These are phyloP conservation scores for Tribolium castaneum DNA, from an alignment of 1,140 invertebrate species.

Conservation along the genomic window DNA sequence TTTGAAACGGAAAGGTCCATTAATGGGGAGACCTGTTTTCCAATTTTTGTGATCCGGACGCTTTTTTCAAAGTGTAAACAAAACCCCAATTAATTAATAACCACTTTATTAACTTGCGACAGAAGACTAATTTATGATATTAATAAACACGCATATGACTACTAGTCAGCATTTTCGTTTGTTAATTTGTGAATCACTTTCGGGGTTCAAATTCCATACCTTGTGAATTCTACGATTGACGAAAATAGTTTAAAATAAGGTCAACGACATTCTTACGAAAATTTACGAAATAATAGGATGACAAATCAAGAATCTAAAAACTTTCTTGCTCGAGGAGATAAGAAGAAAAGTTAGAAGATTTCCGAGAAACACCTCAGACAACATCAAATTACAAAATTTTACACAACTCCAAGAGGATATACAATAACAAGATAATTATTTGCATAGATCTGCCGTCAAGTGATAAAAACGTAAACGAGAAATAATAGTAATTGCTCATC, in stretches of 20 bases:
- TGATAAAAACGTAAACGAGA: neutral
- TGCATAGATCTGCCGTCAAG: neutral
- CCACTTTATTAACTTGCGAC: neutral
- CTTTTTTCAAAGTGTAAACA: neutral
- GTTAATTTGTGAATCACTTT: neutral
- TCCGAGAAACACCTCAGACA: neutral
- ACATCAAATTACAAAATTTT: conserved; percentile 10
- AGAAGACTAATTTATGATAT: neutral
- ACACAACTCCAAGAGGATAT: neutral
- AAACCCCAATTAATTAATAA: neutral
- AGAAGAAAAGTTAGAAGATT: neutral
- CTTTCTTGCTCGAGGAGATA: neutral
- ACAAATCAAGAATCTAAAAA: neutral
- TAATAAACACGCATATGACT: too few species aligned
- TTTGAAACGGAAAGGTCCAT: neutral
- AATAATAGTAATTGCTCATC: conserved; percentile 1
- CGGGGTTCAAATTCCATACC: neutral
- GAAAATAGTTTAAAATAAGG: neutral
- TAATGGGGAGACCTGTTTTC: neutral
- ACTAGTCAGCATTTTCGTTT: neutral
- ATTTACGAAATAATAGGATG: neutral
- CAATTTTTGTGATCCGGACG: neutral
- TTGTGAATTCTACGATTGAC: neutral
- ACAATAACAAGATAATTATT: neutral
- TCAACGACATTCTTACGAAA: neutral